Conservation (phyloP, 2,888 invertebrate genomes). For the Hartigia nigra region DNA sequence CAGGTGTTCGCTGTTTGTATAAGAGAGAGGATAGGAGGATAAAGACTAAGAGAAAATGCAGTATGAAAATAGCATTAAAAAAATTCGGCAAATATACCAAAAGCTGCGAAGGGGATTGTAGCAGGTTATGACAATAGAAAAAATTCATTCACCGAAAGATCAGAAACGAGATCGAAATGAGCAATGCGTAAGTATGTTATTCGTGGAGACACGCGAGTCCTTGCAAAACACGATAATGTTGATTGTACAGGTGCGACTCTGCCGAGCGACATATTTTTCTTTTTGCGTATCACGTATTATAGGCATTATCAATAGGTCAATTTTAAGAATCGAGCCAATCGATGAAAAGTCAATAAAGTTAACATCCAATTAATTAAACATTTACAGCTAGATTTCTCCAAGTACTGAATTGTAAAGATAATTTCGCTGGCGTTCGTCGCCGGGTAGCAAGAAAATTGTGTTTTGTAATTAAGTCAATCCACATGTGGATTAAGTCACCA, state of each 20-base stretch:
- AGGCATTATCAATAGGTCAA: neutral
- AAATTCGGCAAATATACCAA: neutral
- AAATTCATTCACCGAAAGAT: neutral
- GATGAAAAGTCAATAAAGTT: neutral
- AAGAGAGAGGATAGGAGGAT: no score
- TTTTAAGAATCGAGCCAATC: neutral
- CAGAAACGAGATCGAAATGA: no score
- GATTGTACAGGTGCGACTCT: neutral
- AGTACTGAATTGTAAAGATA: neutral
- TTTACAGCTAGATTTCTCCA: accelerated
- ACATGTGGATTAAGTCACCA: neutral
- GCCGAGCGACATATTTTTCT: neutral
- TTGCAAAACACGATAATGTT: neutral
- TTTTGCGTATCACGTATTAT: neutral
- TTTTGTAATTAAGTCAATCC: neutral
- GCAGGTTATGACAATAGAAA: neutral
- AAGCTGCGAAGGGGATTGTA: neutral
- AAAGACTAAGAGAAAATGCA: neutral
- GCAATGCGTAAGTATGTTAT: neutral
- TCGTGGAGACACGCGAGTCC: neutral
- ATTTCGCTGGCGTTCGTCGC: neutral
- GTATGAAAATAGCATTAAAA: neutral
- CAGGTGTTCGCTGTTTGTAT: neutral
- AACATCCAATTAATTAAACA: neutral
- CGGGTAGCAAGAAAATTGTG: constrained; percentile 9